These are phyloP conservation scores for Dipodomys stephensi DNA, from an alignment of 2,113 vertebrate species.

Conservation along the genomic window DNA sequence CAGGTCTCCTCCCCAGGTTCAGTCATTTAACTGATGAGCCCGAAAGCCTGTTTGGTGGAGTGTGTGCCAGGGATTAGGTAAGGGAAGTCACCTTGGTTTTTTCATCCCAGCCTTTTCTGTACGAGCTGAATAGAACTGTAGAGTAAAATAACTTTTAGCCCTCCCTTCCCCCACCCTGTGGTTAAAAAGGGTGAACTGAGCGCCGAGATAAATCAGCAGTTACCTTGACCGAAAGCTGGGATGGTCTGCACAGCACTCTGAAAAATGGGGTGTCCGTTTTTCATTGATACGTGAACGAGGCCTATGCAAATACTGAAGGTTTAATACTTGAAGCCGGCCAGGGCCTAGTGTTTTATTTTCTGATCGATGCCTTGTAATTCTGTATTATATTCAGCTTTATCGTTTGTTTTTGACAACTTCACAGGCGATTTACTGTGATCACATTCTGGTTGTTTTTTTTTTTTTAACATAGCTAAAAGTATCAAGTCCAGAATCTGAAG, in stretches of 20 bases:
- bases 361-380: neutral
- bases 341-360: neutral
- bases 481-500: slow-evolving; percentile 19
- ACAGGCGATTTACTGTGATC: neutral
- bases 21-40: neutral
- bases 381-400: neutral
- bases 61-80: neutral
- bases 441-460: neutral
- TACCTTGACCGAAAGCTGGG: neutral
- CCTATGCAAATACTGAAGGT: neutral
- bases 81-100: neutral
- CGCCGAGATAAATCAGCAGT: neutral
- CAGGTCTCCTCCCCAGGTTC: neutral
- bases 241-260: neutral
- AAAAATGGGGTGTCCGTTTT: neutral
- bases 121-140: neutral
- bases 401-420: neutral
- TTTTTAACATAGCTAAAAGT: neutral
- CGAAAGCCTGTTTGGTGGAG: neutral
- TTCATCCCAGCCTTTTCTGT: neutral
- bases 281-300: neutral
- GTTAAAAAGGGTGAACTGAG: slow-evolving; percentile 44
- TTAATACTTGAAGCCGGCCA: neutral
- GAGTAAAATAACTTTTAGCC: slow-evolving; percentile 29
- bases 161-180: neutral